Conservation (phyloP, 2,888 invertebrate genomes). For the Dexiosoma caninum region DNA sequence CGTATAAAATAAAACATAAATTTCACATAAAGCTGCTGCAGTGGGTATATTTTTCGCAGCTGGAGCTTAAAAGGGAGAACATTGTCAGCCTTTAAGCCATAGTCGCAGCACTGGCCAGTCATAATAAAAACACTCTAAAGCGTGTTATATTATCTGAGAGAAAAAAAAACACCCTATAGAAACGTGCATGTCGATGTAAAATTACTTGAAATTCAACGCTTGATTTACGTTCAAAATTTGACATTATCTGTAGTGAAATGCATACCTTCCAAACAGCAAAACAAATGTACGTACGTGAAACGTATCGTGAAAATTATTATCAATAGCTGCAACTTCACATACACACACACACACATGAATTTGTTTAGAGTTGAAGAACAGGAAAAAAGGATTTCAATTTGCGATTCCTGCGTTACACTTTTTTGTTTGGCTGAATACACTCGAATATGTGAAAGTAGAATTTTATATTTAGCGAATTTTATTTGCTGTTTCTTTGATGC, state of each 20-base stretch:
- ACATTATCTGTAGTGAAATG: constrained; percentile 30
- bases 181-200: neutral
- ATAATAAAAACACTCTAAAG: no score
- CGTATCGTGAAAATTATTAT: constrained; percentile 19
- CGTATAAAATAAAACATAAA: constrained; percentile 1
- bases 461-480: constrained; percentile 3
- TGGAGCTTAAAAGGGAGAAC: no score
- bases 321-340: constrained; percentile 3
- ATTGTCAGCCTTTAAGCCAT: no score
- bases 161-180: no score
- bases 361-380: no score
- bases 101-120: no score
- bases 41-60: no score
- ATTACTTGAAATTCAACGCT: constrained; percentile 44
- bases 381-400: constrained; percentile 16
- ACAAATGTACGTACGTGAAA: neutral
- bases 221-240: constrained; percentile 49
- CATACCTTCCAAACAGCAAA: neutral
- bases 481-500: neutral
- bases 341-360: neutral
- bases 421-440: neutral
- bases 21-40: neutral
- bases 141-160: no score
- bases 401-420: constrained; percentile 25
- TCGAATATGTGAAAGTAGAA: neutral